Evolutionary conservation across 2,113 vertebrate genomes (phyloP), one percentile per base, ranked within the genome.

Genomic region (Neoarius graeffei): DNA sequence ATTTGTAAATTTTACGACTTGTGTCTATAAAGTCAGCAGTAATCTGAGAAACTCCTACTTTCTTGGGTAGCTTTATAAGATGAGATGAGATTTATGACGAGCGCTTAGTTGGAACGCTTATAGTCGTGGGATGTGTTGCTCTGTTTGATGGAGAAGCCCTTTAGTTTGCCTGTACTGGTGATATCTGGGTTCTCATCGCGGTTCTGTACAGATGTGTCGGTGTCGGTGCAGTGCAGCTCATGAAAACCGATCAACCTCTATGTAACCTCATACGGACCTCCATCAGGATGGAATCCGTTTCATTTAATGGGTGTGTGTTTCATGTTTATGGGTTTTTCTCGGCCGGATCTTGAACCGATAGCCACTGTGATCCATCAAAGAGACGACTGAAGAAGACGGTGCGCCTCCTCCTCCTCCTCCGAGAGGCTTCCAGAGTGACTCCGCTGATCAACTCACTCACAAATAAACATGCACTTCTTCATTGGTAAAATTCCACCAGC

Each of bases 391-490:
- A 60, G 35, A 64, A 52, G 10, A 27, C 7, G 17, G 14, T 25
- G 57, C 13, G 57, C 30, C 76, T 56, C n/a, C 35, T 35, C 35
- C 35, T 35, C 35, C 20, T 80, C 25, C 48, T 66, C 50, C n/a
- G 56, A 20, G 17, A 86, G 76, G 77, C 19, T 66, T 64, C 48
- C 85, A n/a, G 25, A 50, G 42, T 50, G 42, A 57, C 69, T 60
- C 60, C 27, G 11, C 15, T 35, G 17, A 81, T 81, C 56, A 57
- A 25, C 27, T 81, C 25, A 54, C 74, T 25, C 25, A 60, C 59
- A 62, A 60, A 80, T 62, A 86, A n/a, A 85, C 71, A 27, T 52
- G n/a, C 42, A 69, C 62, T 79, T 25, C 15, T 30, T 57, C 54
- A 57, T 1, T 30, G 54, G 57, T 5, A 81, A 6, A 42, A 7